phyloP scores from a whole-genome alignment of 2,888 invertebrate species.

The Linnaemya tessellans region DNA sequence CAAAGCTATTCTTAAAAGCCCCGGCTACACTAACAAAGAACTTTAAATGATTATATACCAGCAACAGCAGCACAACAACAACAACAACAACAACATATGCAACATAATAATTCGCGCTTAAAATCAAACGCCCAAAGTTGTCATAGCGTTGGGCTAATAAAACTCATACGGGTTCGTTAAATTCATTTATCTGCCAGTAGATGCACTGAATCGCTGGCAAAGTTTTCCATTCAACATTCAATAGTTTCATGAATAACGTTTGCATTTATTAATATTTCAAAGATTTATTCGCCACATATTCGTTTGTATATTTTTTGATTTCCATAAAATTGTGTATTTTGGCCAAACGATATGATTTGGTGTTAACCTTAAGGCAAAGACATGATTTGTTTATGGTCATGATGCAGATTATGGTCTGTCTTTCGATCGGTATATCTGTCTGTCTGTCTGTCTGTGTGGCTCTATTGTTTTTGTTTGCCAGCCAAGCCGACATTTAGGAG shows the following conservation, averaged over 20 bases:
- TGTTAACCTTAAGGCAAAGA: conserved; percentile 66
- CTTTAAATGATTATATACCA: neutral
- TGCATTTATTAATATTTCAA: conserved; percentile 66
- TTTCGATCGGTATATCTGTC: neutral
- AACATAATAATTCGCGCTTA: conserved; percentile 26
- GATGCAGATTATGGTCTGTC: conserved; percentile 32
- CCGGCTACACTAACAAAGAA: conserved; percentile 24
- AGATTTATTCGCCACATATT: conserved; percentile 9
- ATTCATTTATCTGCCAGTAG: conserved; percentile 22
- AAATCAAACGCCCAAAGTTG: conserved; percentile 48
- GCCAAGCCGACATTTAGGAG: conserved; percentile 28
- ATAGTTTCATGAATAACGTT: conserved; percentile 68
- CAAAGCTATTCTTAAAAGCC: conserved; percentile 36
- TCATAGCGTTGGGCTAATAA: conserved; percentile 7
- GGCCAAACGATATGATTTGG: conserved; percentile 40
- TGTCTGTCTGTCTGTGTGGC: neutral
- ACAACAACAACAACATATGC: conserved; percentile 11
- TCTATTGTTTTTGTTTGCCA: neutral
- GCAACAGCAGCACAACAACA: neutral
- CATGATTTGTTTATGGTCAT: conserved; percentile 72
- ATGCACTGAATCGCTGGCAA: neutral
- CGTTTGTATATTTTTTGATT: conserved; percentile 17
- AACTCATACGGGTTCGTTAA: conserved; percentile 20
- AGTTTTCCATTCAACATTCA: conserved; percentile 35
- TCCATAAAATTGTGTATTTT: conserved; percentile 16